Base-by-base conservation (phyloP, 2,797 vertebrate genomes). In the Lophotriccus pileatus region DNA sequence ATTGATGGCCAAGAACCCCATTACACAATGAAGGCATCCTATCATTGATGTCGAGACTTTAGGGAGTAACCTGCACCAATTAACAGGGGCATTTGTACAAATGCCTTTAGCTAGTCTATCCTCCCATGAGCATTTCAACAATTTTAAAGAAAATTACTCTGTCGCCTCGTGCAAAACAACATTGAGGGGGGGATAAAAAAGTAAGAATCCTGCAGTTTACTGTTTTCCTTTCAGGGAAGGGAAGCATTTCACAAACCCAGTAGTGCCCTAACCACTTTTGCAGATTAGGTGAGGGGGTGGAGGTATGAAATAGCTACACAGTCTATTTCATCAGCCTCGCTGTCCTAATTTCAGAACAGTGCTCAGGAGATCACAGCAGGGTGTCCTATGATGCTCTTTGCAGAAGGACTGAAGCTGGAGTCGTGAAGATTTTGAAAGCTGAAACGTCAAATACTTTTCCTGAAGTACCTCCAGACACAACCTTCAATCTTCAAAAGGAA, bases 301-400 rank as follows among this genome's bases (percentile, higher is more conserved):
- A 84, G 28, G 59, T 83, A 64, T 19, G 53, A 52, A 93, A 56
- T 14, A 72, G 86, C 41, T 56, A 41, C 30, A 66, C 14, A 34
- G 68, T 50, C 12, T 72, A 12, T 87, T 94, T 86, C 73, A 86
- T 80, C 88, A 93, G 91, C 63, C 14, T 63, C 28, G 20, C 84
- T 86, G 84, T 58, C 91, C 92, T 53, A 10, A 66, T 85, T 90
- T 70, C 63, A 67, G 62, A 70, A 34, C 56, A 46, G 66, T 1
- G 24, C 56, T 79, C 72, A 56, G 58, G 41, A 84, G 66, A 90
- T 90, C 88, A 77, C 76, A 95, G 73, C 75, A 85, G 74, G 84
- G 43, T 46, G 41, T 78, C 60, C 62, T 77, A 6, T 14, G 80
- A 86, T 83, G 81, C 34, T 84, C 85, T 80, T 66, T 87, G 83